Evolutionary conservation across 2,888 invertebrate species (phyloP), one percentile per base, ranked within the genome.

Genomic region (Nysson spinosus): DNA sequence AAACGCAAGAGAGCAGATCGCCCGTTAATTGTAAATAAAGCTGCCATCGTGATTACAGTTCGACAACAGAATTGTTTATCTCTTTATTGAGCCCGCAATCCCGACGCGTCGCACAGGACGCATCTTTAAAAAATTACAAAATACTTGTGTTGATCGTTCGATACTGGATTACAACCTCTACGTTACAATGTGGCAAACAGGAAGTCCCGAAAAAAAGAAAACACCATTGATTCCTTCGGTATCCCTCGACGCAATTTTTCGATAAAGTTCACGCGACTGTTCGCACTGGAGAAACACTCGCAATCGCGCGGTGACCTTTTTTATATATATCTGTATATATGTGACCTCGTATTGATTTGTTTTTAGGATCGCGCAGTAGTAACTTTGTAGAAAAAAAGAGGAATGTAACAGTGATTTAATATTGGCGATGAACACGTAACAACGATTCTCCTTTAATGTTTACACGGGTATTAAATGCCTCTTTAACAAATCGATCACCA

Each of bases 11-110:
- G 46, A 42, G 61, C 51, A 71, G 47, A 55, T 63, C 43, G 47
- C 47, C 49, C 71, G 54, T 61, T 72, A 63, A 70, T 77, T 66
- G 80, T 82, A 82, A 82, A 83, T 83, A 82, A 83, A 82, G 74
- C 74, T 77, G 80, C 75, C 75, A 78, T 79, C 66, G 68, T 72
- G 63, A 69, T 69, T 71, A 73, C 62, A 71, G 66, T 73, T 73
- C 58, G 66, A 77, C 69, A 71, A 77, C 56, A 66, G 50, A 69
- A 66, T 63, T 44, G 57, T 39, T 56, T 63, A 62, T 72, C 60
- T 68, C 69, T 78, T 82, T 80, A 81, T 79, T 78, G 50, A 56
- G 64, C 65, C 66, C 65, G 64, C 65, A 72, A n/a, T 67, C 56
- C 62, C 60, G 49, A 70, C 64, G 56, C 70, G 62, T 64, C 70